phyloP scores from a whole-genome alignment of 2,888 invertebrate species.

The Cactoblastis cactorum region DNA sequence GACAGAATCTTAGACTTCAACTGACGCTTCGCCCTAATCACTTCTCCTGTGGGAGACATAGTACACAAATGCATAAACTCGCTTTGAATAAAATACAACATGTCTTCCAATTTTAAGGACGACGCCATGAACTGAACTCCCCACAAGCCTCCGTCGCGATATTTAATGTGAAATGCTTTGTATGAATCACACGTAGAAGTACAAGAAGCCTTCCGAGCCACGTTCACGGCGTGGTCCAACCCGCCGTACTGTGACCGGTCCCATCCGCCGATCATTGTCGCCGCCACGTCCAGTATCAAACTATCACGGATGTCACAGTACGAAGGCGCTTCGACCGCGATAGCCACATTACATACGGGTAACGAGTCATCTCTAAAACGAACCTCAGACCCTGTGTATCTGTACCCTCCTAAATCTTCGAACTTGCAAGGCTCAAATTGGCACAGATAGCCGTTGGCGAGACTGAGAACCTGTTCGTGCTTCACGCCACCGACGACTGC shows the following conservation, averaged over 20 bases:
- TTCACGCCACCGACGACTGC: conserved; percentile 85
- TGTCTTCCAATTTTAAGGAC: conserved; percentile 47
- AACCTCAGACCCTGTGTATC: conserved; percentile 39
- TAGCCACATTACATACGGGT: conserved; percentile 57
- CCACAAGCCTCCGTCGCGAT: conserved; percentile 65
- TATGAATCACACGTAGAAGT: conserved; percentile 51
- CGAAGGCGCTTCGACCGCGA: conserved; percentile 69
- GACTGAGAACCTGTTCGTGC: conserved; percentile 80
- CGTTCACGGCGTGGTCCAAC: conserved; percentile 37
- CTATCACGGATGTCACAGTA: conserved; percentile 44
- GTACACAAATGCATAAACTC: conserved; percentile 60
- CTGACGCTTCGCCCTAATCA: conserved; percentile 45
- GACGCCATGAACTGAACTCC: conserved; percentile 63
- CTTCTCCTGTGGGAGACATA: conserved; percentile 36
- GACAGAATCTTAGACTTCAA: conserved; percentile 46
- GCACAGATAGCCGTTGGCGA: conserved; percentile 51
- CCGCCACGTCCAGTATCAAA: conserved; percentile 47
- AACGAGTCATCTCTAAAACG: conserved; percentile 56
- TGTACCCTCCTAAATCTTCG: conserved; percentile 29
- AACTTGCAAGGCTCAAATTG: conserved; percentile 4
- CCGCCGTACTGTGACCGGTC: conserved; percentile 45
- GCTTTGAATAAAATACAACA: conserved; percentile 49
- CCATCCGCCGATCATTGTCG: conserved; percentile 60
- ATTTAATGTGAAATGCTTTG: conserved; percentile 63
- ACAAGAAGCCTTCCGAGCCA: conserved; percentile 45